These are phyloP conservation scores for Odontamblyopus rebecca DNA, from an alignment of 2,797 vertebrate genomes.

Conservation along the genomic window DNA sequence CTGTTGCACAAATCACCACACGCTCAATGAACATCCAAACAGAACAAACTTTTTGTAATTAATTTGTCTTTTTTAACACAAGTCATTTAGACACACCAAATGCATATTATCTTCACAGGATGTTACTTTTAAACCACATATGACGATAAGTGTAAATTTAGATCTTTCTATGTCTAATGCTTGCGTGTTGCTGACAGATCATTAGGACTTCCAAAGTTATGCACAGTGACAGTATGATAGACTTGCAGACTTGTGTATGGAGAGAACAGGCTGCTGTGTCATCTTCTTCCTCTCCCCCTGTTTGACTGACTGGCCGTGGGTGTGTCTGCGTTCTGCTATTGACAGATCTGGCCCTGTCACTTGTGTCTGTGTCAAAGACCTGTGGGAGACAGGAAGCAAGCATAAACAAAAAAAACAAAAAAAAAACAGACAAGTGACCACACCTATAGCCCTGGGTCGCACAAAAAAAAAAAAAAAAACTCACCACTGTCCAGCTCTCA, in stretches of 20 bases:
- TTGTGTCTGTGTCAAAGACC: constrained; percentile 54
- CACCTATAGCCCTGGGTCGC: constrained; percentile 46
- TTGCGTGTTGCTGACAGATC: neutral
- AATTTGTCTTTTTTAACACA: too few species aligned
- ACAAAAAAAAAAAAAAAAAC: constrained; percentile 2
- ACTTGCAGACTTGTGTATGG: constrained; percentile 39
- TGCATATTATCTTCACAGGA: constrained; percentile 3
- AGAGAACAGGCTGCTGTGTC: constrained; percentile 54
- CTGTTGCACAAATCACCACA: neutral
- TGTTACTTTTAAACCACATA: constrained; percentile 13
- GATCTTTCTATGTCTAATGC: neutral
- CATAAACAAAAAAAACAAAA: constrained; percentile 49
- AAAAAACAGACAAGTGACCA: constrained; percentile 54
- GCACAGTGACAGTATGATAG: constrained; percentile 15
- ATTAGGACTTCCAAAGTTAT: constrained; percentile 8
- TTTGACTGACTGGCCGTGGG: constrained; percentile 55
- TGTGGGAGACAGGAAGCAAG: constrained; percentile 63
- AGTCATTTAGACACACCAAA: neutral
- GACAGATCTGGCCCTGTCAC: constrained; percentile 63
- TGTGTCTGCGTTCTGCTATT: constrained; percentile 56
- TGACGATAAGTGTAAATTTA: neutral
- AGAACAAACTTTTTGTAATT: neutral
- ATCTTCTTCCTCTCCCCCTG: constrained; percentile 55
- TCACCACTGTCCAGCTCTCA: neutral
- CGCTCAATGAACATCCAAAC: neutral